Evolutionary conservation across 1,140 invertebrate species (phyloP), one percentile per base, ranked within the genome.

Genomic region (Heliothis subflexa): DNA sequence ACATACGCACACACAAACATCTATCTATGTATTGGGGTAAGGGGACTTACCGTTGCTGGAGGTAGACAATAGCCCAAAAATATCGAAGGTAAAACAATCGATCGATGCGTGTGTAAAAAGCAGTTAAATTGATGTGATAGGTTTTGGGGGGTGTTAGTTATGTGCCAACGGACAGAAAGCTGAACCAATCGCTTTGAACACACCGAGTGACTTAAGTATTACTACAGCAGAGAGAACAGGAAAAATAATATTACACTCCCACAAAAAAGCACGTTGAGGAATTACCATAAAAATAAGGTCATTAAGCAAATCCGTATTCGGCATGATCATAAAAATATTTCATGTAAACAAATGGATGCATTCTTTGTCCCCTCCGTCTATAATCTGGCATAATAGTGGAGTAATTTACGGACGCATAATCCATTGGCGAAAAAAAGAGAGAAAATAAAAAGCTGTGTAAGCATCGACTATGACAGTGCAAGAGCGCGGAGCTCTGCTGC

Each of bases 381-480:
- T 75, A 80, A 83, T 55, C 71, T 66, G 75, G 75, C 68, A 90
- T 86, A 93, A 91, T 87, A 89, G 88, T 88, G 78, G 76, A 85
- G 88, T 85, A 91, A 89, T 89, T 91, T 90, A 86, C 84, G 87
- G 84, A 85, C 84, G 86, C 85, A 86, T 86, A 90, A 84, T 87
- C 86, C 85, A 89, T 91, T 86, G 84, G 83, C 68, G 59, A 68
- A 79, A 78, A 86, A 86, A 89, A 88, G 89, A 81, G 61, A 79
- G 75, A 81, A 82, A 79, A 68, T 71, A 72, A 76, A 81, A 73
- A 81, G 79, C 78, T 75, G 62, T 25, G 87, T 87, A 86, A 87
- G 84, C 86, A 83, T 88, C 87, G 55, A 87, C 85, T 89, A 90
- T 93, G 90, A 93, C 89, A 92, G 87, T 85, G 89, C 89, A 90